Conservation (phyloP, 37 sponge, comb jelly and placozoan genomes). For the Eunapius fragilis region DNA sequence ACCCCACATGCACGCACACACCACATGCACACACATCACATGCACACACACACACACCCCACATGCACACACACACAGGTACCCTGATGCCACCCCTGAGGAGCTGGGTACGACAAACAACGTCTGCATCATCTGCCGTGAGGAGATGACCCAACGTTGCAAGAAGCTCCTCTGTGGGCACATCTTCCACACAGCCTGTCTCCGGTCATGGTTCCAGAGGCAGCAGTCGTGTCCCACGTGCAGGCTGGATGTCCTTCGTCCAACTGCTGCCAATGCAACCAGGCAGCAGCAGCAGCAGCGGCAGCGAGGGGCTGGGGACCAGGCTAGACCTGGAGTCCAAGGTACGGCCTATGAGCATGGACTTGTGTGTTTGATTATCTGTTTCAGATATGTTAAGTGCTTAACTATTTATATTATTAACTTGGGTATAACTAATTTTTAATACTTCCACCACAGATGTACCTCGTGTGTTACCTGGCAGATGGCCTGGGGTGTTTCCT, state of each 20-base stretch:
- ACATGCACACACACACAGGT: slow-evolving; percentile 28
- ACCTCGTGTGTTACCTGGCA: slow-evolving; percentile 19
- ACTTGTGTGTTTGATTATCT: too few relatives aligned
- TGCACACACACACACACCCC: neutral
- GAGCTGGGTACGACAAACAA: slow-evolving; percentile 79
- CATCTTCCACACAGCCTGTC: slow-evolving; percentile 94
- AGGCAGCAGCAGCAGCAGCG: slow-evolving; percentile 7
- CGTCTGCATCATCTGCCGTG: slow-evolving; percentile 95
- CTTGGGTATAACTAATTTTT: neutral
- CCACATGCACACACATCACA: too few relatives aligned
- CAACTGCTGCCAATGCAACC: neutral
- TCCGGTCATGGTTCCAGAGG: slow-evolving; percentile 96
- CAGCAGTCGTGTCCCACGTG: slow-evolving; percentile 99
- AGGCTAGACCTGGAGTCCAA: neutral
- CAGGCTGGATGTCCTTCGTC: slow-evolving; percentile 62
- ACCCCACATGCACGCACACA: too few relatives aligned
- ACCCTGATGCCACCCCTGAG: slow-evolving; percentile 92
- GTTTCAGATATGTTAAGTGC: too few relatives aligned
- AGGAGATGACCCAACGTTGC: slow-evolving; percentile 82
- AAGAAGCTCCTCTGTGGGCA: slow-evolving; percentile 97
- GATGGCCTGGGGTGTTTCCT: slow-evolving; percentile 28
- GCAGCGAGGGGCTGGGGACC: slow-evolving; percentile 1
- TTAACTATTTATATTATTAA: too few relatives aligned
- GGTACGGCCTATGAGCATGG: too few relatives aligned
- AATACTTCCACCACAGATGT: slow-evolving; percentile 15